Conservation (phyloP, 1,140 invertebrate genomes). For the Vollenhovia emeryi region DNA sequence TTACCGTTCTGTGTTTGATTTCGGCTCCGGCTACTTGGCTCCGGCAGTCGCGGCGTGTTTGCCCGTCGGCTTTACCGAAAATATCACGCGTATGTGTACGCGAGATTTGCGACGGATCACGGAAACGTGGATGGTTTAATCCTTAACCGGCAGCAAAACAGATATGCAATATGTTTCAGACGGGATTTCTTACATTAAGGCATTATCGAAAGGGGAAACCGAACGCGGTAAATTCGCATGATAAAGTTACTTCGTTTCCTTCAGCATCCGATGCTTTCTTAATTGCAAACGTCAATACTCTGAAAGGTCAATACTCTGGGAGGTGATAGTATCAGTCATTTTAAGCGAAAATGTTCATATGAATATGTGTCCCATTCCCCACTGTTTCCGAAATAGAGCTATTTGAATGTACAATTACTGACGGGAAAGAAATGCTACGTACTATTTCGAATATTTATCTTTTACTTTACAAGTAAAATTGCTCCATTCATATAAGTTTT, state of each 20-base stretch:
- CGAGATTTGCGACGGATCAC: not conserved
- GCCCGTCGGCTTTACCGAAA: constrained; percentile 17
- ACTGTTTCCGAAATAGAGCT: too few species aligned
- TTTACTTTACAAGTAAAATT: too few species aligned
- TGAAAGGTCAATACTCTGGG: too few species aligned
- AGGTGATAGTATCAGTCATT: too few species aligned
- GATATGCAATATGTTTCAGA: not conserved
- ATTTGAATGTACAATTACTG: too few species aligned
- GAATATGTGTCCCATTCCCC: too few species aligned
- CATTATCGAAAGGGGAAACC: not conserved
- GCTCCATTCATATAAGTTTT: too few species aligned
- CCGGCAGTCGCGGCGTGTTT: not conserved
- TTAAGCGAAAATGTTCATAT: too few species aligned
- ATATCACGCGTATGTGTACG: not conserved
- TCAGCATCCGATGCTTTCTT: not conserved
- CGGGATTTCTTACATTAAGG: not conserved
- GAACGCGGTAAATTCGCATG: not conserved
- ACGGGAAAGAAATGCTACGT: too few species aligned
- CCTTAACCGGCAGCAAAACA: not conserved
- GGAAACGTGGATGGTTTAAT: not conserved
- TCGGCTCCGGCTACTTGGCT: constrained; percentile 25
- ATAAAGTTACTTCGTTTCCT: not conserved
- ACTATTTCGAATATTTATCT: too few species aligned
- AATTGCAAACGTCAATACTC: not conserved
- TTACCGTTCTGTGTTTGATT: constrained; percentile 47